These are phyloP conservation scores for Scylla paramamosain DNA, from an alignment of 1,140 invertebrate genomes.

Conservation along the genomic window DNA sequence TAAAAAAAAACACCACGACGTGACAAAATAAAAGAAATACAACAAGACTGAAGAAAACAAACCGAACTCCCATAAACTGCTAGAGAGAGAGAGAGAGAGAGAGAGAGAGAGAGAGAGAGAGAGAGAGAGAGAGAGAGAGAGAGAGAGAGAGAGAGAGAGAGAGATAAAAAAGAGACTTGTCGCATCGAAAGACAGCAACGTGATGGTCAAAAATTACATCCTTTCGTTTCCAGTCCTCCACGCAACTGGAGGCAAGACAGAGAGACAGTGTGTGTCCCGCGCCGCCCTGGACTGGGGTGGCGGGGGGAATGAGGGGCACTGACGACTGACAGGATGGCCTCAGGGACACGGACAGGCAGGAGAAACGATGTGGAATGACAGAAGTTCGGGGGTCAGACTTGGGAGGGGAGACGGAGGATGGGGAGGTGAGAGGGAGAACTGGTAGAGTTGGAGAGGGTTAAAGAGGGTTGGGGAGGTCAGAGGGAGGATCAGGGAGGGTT, in stretches of 20 bases:
- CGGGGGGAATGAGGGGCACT: background rate
- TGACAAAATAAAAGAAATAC: no score
- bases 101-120: no score
- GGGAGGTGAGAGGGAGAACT: background rate
- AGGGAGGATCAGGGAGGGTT: no score
- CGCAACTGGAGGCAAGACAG: background rate
- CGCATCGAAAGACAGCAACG: background rate
- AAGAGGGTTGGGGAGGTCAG: no score
- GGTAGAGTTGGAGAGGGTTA: background rate
- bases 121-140: background rate
- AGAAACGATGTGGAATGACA: background rate
- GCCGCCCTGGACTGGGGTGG: background rate
- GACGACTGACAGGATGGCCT: background rate
- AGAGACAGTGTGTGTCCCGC: background rate
- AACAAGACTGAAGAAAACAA: no score
- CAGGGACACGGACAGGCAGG: background rate
- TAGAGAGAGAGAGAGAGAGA: no score
- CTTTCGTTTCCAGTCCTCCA: background rate
- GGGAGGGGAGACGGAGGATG: background rate
- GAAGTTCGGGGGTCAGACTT: background rate
- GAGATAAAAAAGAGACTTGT: background rate
- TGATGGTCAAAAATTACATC: background rate
- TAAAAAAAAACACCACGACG: no score
- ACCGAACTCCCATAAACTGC: no score
- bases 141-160: background rate